Conservation (phyloP, 2,888 invertebrate genomes). For the Ormyrus labotus region DNA sequence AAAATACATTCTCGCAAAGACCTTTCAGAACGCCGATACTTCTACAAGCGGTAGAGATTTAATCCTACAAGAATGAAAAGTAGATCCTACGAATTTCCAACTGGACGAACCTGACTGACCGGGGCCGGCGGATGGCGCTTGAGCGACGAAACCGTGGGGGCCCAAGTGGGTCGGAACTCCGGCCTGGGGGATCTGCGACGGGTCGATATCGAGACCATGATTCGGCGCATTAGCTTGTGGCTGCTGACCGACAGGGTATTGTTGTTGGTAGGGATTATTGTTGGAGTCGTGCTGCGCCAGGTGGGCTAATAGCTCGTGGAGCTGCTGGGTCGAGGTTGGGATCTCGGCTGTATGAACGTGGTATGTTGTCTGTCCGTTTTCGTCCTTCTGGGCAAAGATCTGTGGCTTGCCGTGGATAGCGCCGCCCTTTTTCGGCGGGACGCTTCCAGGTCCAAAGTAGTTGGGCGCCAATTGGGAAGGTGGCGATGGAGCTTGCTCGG, state of each 20-base stretch:
- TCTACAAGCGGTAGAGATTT: too few relatives aligned
- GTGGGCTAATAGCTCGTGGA: slow-evolving; percentile 73
- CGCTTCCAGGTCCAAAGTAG: slow-evolving; percentile 64
- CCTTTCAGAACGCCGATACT: too few relatives aligned
- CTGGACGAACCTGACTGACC: slow-evolving; percentile 74
- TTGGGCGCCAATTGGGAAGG: slow-evolving; percentile 59
- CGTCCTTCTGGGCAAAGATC: slow-evolving; percentile 69
- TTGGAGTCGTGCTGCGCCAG: slow-evolving; percentile 72
- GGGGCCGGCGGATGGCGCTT: slow-evolving; percentile 62
- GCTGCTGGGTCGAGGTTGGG: slow-evolving; percentile 70
- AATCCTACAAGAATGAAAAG: too few relatives aligned
- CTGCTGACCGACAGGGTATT: slow-evolving; percentile 67
- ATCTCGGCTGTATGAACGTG: slow-evolving; percentile 71
- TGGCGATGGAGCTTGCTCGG: slow-evolving; percentile 60
- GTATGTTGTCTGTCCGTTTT: slow-evolving; percentile 72
- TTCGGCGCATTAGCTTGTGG: slow-evolving; percentile 62
- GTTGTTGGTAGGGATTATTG: slow-evolving; percentile 67
- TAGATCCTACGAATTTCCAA: too few relatives aligned
- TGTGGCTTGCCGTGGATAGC: slow-evolving; percentile 63
- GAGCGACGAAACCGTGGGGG: slow-evolving; percentile 69
- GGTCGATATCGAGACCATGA: slow-evolving; percentile 65
- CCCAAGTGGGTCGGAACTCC: slow-evolving; percentile 66
- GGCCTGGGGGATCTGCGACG: slow-evolving; percentile 57
- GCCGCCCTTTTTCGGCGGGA: slow-evolving; percentile 67
- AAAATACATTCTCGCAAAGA: too few relatives aligned